A percentile compares a stretch with the other conserved stretches of the same genome.
Conservation (phyloP, 2,113 vertebrate genomes). For the Coreoperca whiteheadi region DNA sequence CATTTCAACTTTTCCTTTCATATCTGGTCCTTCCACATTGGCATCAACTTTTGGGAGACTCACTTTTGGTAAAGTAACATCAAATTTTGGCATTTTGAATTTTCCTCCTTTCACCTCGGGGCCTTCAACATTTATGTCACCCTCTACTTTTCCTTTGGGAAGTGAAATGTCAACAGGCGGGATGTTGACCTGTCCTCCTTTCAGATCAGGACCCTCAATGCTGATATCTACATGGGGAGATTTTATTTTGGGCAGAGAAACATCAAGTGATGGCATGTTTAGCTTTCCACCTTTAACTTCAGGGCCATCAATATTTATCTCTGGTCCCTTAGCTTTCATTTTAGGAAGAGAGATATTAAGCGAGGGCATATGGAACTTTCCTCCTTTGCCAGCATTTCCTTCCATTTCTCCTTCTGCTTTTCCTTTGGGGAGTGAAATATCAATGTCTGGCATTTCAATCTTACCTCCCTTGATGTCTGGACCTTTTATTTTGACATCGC, state of each 20-base stretch:
- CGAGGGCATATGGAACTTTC: conserved; percentile 61
- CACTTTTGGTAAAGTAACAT: conserved; percentile 50
- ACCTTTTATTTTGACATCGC: conserved; percentile 35
- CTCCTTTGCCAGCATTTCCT: conserved; percentile 51
- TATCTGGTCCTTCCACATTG: conserved; percentile 31
- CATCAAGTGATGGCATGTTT: conserved; percentile 50
- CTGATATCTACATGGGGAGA: background rate
- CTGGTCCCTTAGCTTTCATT: conserved; percentile 42
- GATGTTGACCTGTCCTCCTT: conserved; percentile 64
- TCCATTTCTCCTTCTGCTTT: conserved; percentile 52
- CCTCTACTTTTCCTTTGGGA: conserved; percentile 64
- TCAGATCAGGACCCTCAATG: conserved; percentile 33
- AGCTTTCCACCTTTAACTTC: conserved; percentile 55
- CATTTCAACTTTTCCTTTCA: conserved; percentile 27
- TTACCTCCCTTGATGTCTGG: conserved; percentile 42
- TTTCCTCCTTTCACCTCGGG: conserved; percentile 45
- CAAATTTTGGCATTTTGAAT: conserved; percentile 55
- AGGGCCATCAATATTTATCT: conserved; percentile 41
- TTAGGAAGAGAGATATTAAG: conserved; percentile 65
- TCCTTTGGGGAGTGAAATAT: conserved; percentile 63
- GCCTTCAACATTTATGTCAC: conserved; percentile 34
- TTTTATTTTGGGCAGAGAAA: too few species aligned
- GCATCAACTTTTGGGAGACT: conserved; percentile 26
- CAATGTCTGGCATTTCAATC: conserved; percentile 68
- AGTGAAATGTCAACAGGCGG: conserved; percentile 67